Base-by-base conservation (phyloP, 2,797 vertebrate species). In the Tachyglossus aculeatus region DNA sequence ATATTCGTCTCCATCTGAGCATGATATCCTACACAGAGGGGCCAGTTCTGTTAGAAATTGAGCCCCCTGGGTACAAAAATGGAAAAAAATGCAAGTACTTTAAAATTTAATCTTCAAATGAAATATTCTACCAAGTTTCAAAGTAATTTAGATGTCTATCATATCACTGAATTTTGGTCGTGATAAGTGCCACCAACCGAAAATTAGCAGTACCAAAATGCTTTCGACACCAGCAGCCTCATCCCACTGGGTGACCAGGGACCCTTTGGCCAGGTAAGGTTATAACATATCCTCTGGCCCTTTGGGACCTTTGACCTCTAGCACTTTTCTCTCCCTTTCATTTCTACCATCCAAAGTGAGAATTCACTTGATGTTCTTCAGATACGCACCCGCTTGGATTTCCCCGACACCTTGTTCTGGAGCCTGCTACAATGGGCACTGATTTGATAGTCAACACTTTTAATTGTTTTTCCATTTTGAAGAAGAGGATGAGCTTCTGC, bases 21-120 rank as follows among this genome's bases (percentile, higher is more conserved):
- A 98, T 18, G 92, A 95, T 88, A 99, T 97, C 72, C 96, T 94
- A 85, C 98, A 99, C 59, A 99, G 87, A 37, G 98, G 98, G 61
- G 98, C 96, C 52, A 96, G 94, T 81, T 99, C 98, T 36, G 98
- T 99, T 50, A 99, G 90, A 88, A 99, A 99, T 86, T 99, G 97
- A 21, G 96, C 98, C 22, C 98, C 98, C 97, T 99, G 67, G 16
- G 57, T 65, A 51, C 50, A 38, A 84, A 29, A 78, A 82, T 34
- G 79, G 1, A 51, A 55, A 71, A 47, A 29, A 55, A 12, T 15
- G 14, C 38, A 48, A 59, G 62, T 70, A 37, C 67, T 27, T n/a
- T 6, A 8, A 58, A 71, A 22, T 43, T 64, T 45, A 21, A 38
- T 10, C 33, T 56, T 59, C 32, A 64, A 67, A 14, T 4, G 7